Percentiles rank a stretch among this genome's conserved stretches.
Conservation (phyloP, 2,113 vertebrate species). For the Tylochromis polylepis region DNA sequence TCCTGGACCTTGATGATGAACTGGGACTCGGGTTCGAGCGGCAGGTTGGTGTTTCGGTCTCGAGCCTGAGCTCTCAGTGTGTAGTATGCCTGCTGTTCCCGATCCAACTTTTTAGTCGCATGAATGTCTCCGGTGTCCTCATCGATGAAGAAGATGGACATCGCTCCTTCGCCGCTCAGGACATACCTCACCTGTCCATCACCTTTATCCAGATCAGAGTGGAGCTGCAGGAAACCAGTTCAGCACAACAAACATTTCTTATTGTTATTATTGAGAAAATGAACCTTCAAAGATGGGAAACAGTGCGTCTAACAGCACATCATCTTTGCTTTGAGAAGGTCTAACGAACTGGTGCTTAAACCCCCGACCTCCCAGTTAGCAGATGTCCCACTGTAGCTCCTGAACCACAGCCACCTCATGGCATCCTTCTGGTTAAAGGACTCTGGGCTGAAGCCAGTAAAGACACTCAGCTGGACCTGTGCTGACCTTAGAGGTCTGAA, state of each 20-base stretch:
- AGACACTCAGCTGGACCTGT: neutral
- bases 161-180: conserved; percentile 87
- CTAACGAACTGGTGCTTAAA: neutral
- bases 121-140: conserved; percentile 93
- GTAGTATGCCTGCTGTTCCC: conserved; percentile 89
- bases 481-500: neutral
- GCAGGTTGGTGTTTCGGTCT: conserved; percentile 79
- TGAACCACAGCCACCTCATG: neutral
- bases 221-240: conserved; percentile 74
- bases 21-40: conserved; percentile 85
- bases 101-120: conserved; percentile 86
- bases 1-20: conserved; percentile 83
- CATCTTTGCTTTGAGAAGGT: too few species aligned
- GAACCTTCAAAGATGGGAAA: neutral
- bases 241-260: neutral
- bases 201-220: conserved; percentile 91
- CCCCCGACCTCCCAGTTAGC: neutral
- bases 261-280: neutral
- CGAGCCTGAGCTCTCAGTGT: conserved; percentile 84
- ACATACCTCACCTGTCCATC: conserved; percentile 88
- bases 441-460: neutral
- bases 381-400: neutral
- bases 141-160: conserved; percentile 91
- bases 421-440: too few species aligned
- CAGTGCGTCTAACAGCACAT: too few species aligned